phyloP scores from a whole-genome alignment of 2,888 invertebrate genomes.

The Dilophus febrilis region DNA sequence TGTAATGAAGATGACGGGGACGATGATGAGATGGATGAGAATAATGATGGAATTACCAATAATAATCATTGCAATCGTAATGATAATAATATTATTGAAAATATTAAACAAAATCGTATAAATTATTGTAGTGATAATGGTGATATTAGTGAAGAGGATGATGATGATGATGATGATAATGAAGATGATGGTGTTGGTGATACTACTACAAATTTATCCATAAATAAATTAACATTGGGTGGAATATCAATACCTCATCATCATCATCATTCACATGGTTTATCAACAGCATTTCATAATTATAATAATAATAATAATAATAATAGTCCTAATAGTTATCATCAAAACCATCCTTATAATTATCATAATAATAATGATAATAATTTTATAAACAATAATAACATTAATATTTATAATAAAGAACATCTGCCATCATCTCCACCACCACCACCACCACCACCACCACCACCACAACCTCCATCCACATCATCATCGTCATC shows the following conservation, averaged over 20 bases:
- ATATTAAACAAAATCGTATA: no score
- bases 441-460: not conserved
- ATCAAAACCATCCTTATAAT: not conserved
- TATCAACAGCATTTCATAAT: constrained; percentile 12
- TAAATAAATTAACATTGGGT: constrained; percentile 8
- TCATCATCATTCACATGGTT: constrained; percentile 7
- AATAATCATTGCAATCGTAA: not conserved
- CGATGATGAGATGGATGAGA: not conserved
- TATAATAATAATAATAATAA: constrained; percentile 12
- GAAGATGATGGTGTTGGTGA: not conserved
- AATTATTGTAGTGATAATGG: constrained; percentile 2
- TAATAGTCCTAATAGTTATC: not conserved
- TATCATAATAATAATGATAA: not conserved
- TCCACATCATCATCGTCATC: constrained; percentile 20
- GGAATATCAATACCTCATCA: constrained; percentile 11
- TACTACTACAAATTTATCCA: not conserved
- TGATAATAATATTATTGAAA: not conserved
- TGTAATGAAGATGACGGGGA: no score
- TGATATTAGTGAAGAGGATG: constrained; percentile 2
- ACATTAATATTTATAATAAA: no score
- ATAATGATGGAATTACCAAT: no score
- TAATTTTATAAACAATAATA: constrained; percentile 5
- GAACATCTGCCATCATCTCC: not conserved
- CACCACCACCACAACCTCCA: not conserved
- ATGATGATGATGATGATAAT: constrained; percentile 1